Percentiles rank a stretch among this genome's conserved stretches.
These are phyloP conservation scores for Homarus americanus DNA, from an alignment of 1,140 invertebrate genomes.

Conservation along the genomic window DNA sequence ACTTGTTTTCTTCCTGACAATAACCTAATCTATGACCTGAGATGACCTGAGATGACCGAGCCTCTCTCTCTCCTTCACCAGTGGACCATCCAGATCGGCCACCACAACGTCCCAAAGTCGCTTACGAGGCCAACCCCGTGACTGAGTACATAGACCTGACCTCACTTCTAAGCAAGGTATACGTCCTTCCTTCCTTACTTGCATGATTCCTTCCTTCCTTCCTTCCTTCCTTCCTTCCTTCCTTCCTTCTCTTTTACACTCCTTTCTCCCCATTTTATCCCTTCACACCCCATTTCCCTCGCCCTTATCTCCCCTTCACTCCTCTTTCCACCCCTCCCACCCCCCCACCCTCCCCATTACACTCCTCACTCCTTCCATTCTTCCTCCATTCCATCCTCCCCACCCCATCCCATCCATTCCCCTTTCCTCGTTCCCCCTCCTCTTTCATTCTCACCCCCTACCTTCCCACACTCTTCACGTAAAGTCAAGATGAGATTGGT, in stretches of 20 bases:
- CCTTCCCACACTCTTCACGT: too few relatives aligned
- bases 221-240: background rate
- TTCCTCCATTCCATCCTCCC: background rate
- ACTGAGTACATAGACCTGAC: background rate
- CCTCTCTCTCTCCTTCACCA: conserved; percentile 7
- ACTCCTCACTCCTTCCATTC: background rate
- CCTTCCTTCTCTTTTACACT: background rate
- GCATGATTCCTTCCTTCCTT: background rate
- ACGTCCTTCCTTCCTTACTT: background rate
- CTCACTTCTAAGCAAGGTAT: background rate
- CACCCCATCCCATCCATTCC: background rate
- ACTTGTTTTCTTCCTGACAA: too few relatives aligned
- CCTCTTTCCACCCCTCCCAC: background rate
- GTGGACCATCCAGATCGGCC: conserved; percentile 17
- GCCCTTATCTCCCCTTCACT: background rate
- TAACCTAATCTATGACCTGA: background rate
- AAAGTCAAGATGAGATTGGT: too few relatives aligned
- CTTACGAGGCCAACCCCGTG: background rate
- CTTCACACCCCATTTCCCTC: too few relatives aligned
- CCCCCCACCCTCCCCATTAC: too few relatives aligned
- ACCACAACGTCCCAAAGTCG: conserved; percentile 4
- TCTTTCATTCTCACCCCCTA: too few relatives aligned
- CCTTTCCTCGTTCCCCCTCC: too few relatives aligned
- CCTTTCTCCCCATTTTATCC: background rate
- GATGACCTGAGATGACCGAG: background rate